Evolutionary conservation across 2,113 vertebrate species (phyloP).

Genomic region (Telmatochromis bifrenatus): DNA sequence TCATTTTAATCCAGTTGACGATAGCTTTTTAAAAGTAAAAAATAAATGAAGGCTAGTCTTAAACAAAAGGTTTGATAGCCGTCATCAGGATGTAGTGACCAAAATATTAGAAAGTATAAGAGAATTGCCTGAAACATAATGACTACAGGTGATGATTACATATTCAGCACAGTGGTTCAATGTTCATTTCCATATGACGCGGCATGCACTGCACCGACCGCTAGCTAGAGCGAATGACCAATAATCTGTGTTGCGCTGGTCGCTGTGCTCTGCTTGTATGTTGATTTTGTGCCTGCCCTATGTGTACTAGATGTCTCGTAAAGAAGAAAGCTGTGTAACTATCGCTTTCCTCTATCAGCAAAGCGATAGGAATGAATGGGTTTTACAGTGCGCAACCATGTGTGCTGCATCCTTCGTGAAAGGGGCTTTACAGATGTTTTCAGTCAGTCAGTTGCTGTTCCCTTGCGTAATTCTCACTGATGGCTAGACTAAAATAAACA

Average conservation of each 20-base stretch:
- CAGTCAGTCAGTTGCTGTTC: background rate
- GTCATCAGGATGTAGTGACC: background rate
- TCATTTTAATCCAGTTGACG: background rate
- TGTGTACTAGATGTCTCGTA: background rate
- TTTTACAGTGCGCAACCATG: background rate
- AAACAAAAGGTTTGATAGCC: background rate
- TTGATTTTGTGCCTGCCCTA: background rate
- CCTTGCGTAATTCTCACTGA: background rate
- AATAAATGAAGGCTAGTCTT: background rate
- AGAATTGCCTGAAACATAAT: background rate
- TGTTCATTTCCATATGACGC: background rate
- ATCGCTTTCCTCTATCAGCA: background rate
- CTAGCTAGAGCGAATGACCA: background rate
- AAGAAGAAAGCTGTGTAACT: background rate
- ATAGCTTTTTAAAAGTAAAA: background rate
- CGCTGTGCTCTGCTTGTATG: background rate
- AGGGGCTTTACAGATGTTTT: background rate
- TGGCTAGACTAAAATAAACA: background rate
- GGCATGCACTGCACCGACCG: background rate
- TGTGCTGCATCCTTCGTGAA: background rate
- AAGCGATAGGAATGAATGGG: background rate
- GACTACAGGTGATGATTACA: background rate
- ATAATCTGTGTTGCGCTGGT: background rate
- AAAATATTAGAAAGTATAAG: background rate
- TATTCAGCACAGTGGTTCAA: background rate